phyloP scores from a whole-genome alignment of 2,113 vertebrate genomes.

The Athene cunicularia region DNA sequence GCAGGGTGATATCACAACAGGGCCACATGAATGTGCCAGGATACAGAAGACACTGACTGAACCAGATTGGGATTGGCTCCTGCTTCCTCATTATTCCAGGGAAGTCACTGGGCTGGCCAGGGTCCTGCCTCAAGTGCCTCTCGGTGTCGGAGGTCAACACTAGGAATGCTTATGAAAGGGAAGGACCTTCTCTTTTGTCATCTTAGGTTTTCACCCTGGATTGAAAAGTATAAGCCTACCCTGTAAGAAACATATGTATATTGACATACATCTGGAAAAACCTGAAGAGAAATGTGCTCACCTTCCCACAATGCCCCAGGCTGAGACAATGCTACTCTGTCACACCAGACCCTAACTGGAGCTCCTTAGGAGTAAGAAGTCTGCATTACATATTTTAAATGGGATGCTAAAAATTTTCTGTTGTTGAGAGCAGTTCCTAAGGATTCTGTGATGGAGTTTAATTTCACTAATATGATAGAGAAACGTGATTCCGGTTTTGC shows the following conservation, averaged over 20 bases:
- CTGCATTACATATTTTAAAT: neutral
- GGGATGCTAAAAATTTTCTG: neutral
- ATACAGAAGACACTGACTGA: neutral
- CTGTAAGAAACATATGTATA: neutral
- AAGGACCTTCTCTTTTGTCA: neutral
- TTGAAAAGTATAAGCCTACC: neutral
- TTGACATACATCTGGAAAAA: neutral
- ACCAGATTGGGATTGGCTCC: neutral
- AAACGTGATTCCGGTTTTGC: neutral
- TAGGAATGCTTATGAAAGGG: neutral
- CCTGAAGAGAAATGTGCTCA: neutral
- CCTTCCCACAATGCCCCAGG: neutral
- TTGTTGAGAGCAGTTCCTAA: neutral
- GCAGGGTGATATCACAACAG: neutral
- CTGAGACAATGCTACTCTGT: neutral
- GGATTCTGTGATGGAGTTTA: neutral
- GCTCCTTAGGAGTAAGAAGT: neutral
- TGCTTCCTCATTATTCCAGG: neutral
- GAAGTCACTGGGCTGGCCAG: neutral
- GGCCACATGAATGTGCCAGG: neutral
- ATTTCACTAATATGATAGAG: neutral
- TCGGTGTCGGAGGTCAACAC: fast-evolving
- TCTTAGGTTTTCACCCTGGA: neutral
- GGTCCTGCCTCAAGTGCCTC: neutral
- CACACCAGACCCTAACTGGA: neutral